Conservation (phyloP, 2,888 invertebrate genomes). For the Chouioia cunea region DNA sequence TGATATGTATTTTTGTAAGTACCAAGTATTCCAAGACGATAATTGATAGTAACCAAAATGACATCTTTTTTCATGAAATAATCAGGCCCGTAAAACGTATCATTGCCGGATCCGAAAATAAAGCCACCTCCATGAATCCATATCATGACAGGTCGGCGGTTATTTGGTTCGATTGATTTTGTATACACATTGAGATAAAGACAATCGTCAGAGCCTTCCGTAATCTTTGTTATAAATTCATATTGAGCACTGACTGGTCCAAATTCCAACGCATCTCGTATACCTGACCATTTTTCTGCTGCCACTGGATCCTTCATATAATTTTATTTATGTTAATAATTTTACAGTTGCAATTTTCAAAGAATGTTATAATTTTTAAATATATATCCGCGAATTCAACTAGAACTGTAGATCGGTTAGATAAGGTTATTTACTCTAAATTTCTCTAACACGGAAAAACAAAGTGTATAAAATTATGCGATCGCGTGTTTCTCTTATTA, state of each 20-base stretch:
- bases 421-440: too few relatives aligned
- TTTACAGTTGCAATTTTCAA: too few relatives aligned
- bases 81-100: slow-evolving; percentile 56
- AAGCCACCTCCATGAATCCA: slow-evolving; percentile 61
- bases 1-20: slow-evolving; percentile 19
- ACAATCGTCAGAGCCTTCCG: slow-evolving; percentile 59
- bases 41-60: slow-evolving; percentile 62
- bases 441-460: too few relatives aligned
- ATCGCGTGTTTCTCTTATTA: too few relatives aligned
- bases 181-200: slow-evolving; percentile 61
- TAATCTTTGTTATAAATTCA: slow-evolving; percentile 6
- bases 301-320: slow-evolving; percentile 65
- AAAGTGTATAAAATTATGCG: too few relatives aligned
- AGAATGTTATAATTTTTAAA: slow-evolving; percentile 56
- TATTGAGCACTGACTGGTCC: slow-evolving; percentile 44
- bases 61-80: slow-evolving; percentile 59
- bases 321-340: slow-evolving; percentile 49
- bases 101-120: slow-evolving; percentile 52
- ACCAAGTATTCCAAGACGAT: slow-evolving; percentile 59
- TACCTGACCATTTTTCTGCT: slow-evolving; percentile 65
- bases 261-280: slow-evolving; percentile 56
- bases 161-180: slow-evolving; percentile 24
- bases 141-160: slow-evolving; percentile 55
- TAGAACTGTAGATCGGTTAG: too few relatives aligned
- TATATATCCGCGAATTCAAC: background rate